Base-by-base conservation (phyloP, 2,888 invertebrate genomes). In the Ormyrus rosae region DNA sequence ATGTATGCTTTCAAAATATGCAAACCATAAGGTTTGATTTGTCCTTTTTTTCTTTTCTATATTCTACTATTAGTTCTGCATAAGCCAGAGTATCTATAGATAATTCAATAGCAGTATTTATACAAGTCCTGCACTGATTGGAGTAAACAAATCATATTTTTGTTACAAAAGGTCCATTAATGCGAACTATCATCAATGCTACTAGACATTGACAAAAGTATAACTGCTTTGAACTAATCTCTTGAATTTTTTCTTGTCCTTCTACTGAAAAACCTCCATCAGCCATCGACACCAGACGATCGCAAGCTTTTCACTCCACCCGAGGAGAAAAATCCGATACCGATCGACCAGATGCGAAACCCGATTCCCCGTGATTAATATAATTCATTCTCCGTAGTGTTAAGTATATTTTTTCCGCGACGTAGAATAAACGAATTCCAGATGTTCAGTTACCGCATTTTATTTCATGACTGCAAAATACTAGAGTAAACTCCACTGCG, bases 261-360 rank as follows among this genome's bases (percentile, higher is more conserved):
- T 97, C 96, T 0, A 99, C 98, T 0, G 97, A 97, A 92, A 99
- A 99, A 0, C 99, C 98, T 83, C 99, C 99, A 92, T 99, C 99
- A 55, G 98, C 96, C 98, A 99, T 99, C 91, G 13, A 13, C 13
- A 13, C 13, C 13, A 13, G 0, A 0, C 13, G 0, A 13, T 13
- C 13, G 13, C 13, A 13, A 13, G 13, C 13, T 13, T 13, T 13
- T 13, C 13, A 13, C 13, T 13, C 13, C 13, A 13, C 13, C 13
- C 13, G 13, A 13, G 13, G 13, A 13, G 13, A 0, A 13, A 13
- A 13, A 13, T 0, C 13, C 13, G 13, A 13, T 13, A 13, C 13
- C 13, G 13, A 13, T 13, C 13, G 0, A 98, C 95, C 89, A 99
- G 96, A 92, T 99, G 98, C 1, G 99, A 97, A 6, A 99, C 99